These are phyloP conservation scores for Oncorhynchus clarkii DNA, from an alignment of 2,113 vertebrate genomes.

Conservation along the genomic window DNA sequence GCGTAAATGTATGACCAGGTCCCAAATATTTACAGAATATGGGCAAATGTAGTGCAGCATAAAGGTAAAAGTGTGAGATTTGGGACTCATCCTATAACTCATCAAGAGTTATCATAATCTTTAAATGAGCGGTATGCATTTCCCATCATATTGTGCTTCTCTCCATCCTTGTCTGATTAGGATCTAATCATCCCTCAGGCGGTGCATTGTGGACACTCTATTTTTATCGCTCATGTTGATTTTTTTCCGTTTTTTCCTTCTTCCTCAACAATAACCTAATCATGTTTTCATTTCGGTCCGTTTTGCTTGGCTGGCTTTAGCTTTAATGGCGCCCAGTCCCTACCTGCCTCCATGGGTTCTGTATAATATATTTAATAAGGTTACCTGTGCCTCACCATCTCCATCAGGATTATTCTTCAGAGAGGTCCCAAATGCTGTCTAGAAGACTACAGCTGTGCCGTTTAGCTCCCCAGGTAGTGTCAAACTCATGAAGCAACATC, in stretches of 20 bases:
- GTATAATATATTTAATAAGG: constrained; percentile 1
- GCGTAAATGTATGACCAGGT: no score
- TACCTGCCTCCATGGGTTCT: constrained; percentile 2
- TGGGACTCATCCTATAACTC: neutral
- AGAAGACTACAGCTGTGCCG: no score
- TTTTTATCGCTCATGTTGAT: neutral
- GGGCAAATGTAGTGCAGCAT: neutral
- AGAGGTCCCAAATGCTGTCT: neutral
- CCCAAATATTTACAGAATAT: no score
- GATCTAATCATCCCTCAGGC: constrained; percentile 10
- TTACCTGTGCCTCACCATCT: neutral
- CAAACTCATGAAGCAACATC: no score
- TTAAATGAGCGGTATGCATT: neutral
- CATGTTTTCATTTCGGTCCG: constrained; percentile 19
- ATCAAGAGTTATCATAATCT: neutral
- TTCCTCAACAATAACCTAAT: constrained; percentile 5
- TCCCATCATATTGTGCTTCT: neutral
- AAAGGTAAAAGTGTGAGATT: neutral
- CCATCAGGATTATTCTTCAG: neutral
- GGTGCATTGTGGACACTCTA: neutral
- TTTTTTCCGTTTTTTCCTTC: neutral
- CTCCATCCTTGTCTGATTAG: constrained; percentile 10
- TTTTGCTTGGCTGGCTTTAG: constrained; percentile 11
- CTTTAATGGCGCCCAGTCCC: constrained; percentile 8
- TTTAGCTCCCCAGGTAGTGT: no score